A percentile compares a stretch with the other conserved stretches of the same genome.
These are phyloP conservation scores for Conus betulinus DNA, from an alignment of 1,140 invertebrate genomes.

Conservation along the genomic window DNA sequence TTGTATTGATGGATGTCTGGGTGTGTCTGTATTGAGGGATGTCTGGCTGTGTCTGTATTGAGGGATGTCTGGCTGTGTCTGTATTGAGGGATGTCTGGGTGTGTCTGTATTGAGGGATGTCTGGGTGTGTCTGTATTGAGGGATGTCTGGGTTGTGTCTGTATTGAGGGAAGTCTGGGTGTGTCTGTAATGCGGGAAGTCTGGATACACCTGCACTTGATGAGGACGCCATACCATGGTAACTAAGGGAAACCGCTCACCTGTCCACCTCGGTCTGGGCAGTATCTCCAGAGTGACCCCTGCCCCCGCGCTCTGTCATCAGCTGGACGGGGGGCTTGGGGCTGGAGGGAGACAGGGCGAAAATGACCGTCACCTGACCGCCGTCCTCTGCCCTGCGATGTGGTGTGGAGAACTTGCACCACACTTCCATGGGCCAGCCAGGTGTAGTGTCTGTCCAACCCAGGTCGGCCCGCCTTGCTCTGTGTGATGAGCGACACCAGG, in stretches of 20 bases:
- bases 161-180: no score
- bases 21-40: no score
- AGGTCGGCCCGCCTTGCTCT: not conserved
- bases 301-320: slow-evolving; percentile 24
- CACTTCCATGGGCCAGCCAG: slow-evolving; percentile 46
- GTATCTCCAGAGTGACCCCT: slow-evolving; percentile 34
- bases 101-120: no score
- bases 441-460: slow-evolving; percentile 21
- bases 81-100: no score
- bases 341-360: slow-evolving; percentile 36
- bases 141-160: no score
- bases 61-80: no score
- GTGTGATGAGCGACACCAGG: not conserved
- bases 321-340: not conserved
- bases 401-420: not conserved
- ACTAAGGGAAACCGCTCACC: slow-evolving; percentile 20
- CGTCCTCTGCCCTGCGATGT: not conserved
- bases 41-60: no score
- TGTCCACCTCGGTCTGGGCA: slow-evolving; percentile 47
- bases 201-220: not conserved
- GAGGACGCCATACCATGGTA: not conserved
- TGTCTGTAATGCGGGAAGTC: not conserved
- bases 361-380: slow-evolving; percentile 9
- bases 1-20: no score
- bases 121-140: no score